Base-by-base conservation (phyloP, 2,888 invertebrate genomes). In the Elmis aenea region DNA sequence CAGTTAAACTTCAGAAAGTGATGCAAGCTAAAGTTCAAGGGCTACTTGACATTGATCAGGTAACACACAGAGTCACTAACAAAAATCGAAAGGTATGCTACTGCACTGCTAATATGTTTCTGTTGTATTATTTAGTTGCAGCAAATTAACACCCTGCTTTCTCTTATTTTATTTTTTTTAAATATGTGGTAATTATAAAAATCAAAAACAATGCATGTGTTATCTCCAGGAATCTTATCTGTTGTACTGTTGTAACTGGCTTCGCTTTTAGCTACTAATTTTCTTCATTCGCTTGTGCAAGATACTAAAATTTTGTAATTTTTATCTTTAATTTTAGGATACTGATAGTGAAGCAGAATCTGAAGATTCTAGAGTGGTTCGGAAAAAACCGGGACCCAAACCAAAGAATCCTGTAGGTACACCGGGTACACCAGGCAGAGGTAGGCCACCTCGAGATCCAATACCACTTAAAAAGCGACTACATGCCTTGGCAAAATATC, bases 381-480 rank as follows among this genome's bases (percentile, higher is more conserved):
- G 60, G 42, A 56, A 55, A 45, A 61, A 61, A 51, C 59, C 59
- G 15, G 59, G 61, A 27, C 55, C 62, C 8, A 58, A 58, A 50
- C 58, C 58, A 16, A 59, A 61, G 44, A 38, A 54, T 15, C 49
- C 53, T 18, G 42, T 54, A 15, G 27, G 50, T 33, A 42, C 39
- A 22, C 38, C 42, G 11, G 33, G 32, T 21, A 47, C 58, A 11
- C 53, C 61, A 2, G 48, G 51, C 6, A 50, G 63, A 30, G 67
- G 66, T 10, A 47, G 67, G n/a, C 64, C 67, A 5, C 60, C 67
- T 1, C 68, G 65, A 51, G 57, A 52, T 22, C 43, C 57, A 5
- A 41, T 81, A 26, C 81, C 84, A 0, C 68, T 89, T 6, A 88
- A 84, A 62, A 87, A 85, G 63, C 80, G 89, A 57, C 75, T 95